phyloP scores from a whole-genome alignment of 2,113 vertebrate genomes.

The Prionailurus viverrinus region DNA sequence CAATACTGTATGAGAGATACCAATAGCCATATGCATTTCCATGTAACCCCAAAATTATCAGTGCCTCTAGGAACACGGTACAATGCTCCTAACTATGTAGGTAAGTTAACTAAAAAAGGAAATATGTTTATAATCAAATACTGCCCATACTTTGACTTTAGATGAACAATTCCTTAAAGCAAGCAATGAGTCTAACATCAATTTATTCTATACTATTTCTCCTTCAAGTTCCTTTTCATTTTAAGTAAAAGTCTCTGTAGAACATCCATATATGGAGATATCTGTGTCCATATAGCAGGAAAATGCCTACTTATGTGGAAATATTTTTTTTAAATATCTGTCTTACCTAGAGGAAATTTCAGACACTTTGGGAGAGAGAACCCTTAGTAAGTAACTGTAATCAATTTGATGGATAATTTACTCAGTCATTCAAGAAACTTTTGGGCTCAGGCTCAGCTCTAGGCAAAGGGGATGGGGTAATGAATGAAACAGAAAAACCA shows the following conservation, averaged over 20 bases:
- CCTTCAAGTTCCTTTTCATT: neutral
- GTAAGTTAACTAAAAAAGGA: neutral
- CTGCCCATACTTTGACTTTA: neutral
- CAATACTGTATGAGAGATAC: neutral
- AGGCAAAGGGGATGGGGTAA: neutral
- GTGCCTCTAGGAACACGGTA: neutral
- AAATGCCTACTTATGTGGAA: neutral
- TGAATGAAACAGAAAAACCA: neutral
- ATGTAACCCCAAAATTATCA: neutral
- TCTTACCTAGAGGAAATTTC: neutral
- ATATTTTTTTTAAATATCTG: neutral
- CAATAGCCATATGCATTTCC: neutral
- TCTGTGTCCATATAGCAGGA: neutral
- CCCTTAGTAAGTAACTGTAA: neutral
- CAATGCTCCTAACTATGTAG: neutral
- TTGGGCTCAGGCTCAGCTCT: neutral
- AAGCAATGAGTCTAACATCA: neutral
- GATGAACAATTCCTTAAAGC: neutral
- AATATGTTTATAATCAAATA: neutral
- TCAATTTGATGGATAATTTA: neutral
- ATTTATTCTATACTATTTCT: neutral
- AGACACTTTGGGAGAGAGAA: neutral
- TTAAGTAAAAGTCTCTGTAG: conserved; percentile 10
- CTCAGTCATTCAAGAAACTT: neutral
- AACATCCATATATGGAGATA: neutral